These are phyloP conservation scores for Pelecanus crispus DNA, from an alignment of 2,113 vertebrate genomes.

Conservation along the genomic window DNA sequence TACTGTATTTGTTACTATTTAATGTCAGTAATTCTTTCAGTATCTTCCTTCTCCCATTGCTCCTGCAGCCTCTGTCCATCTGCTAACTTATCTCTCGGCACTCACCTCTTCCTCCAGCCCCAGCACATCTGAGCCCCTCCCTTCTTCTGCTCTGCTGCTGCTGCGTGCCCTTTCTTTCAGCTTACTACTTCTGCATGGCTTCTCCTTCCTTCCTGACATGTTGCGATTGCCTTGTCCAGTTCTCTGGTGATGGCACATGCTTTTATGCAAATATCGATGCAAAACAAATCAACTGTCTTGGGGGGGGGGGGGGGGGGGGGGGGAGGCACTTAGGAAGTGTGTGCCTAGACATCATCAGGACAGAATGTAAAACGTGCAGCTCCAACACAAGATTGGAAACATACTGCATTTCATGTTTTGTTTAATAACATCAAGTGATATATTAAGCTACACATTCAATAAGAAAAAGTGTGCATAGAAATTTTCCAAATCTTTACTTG, in stretches of 20 bases:
- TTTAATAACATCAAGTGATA: constrained; percentile 2
- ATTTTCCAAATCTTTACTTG: constrained; percentile 37
- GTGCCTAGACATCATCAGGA: not conserved
- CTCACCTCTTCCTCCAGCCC: not conserved
- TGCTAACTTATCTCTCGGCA: accelerated
- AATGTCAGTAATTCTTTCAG: not conserved
- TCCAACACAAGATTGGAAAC: not conserved
- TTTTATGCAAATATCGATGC: not conserved
- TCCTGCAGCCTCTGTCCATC: not conserved
- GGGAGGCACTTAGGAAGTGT: not conserved
- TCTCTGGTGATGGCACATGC: not conserved
- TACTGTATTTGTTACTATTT: not conserved
- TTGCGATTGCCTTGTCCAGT: not conserved
- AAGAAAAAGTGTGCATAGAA: constrained; percentile 12
- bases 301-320: accelerated
- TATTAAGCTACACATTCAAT: constrained; percentile 6
- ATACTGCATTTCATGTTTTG: not conserved
- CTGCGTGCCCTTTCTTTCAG: not conserved
- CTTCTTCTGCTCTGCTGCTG: not conserved
- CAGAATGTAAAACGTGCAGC: not conserved
- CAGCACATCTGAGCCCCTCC: not conserved
- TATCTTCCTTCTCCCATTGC: not conserved
- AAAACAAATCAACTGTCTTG: not conserved
- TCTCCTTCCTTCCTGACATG: not conserved
- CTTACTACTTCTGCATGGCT: not conserved